Base-by-base conservation (phyloP, 2,113 vertebrate genomes). In the Labeo catla region DNA sequence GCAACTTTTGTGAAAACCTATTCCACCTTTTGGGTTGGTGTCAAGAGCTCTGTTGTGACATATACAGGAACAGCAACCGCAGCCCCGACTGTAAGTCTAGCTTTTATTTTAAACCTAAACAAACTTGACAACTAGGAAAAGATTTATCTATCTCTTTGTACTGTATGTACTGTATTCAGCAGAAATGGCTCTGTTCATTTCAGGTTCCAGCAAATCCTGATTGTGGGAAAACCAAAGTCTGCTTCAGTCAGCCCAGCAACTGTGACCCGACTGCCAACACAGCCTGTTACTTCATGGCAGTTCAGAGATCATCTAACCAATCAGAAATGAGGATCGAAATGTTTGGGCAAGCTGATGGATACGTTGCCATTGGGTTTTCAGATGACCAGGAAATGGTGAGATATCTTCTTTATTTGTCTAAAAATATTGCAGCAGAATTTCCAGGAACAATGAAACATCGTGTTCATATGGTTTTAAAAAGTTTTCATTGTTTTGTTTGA, bases 311-410 rank as follows among this genome's bases (percentile, higher is more conserved):
- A 72, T 45, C 61, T 12, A 9, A 23, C 7, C 45, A 70, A 52
- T 86, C 63, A 73, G 36, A 86, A 72, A 61, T 4, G 21, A 34
- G 21, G 34, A 45, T 86, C 4, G 63, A 68, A 8, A 88, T 95
- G 73, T 89, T 87, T 0, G 94, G 94, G 0, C 39, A 81, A 5
- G 88, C 92, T 8, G 6, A 84, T 6, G 95, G 95, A 70, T 96
- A 96, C 84, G 49, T 96, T 2, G 28, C 95, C 1, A 91, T 95
- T 87, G 95, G 95, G 39, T 95, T 96, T 83, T 96, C 95, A 39
- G 91, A 95, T 88, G 95, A 96, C 89, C 83, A 74, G 36, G 11
- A 0, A 0, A 96, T 96, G 96, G 96, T 96, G 23, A 28, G 73
- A 91, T 92, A 34, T 52, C 13, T 10, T 9, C 16, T 54, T 50